These are phyloP conservation scores for Lypha dubia DNA, from an alignment of 2,888 invertebrate species.

Conservation along the genomic window DNA sequence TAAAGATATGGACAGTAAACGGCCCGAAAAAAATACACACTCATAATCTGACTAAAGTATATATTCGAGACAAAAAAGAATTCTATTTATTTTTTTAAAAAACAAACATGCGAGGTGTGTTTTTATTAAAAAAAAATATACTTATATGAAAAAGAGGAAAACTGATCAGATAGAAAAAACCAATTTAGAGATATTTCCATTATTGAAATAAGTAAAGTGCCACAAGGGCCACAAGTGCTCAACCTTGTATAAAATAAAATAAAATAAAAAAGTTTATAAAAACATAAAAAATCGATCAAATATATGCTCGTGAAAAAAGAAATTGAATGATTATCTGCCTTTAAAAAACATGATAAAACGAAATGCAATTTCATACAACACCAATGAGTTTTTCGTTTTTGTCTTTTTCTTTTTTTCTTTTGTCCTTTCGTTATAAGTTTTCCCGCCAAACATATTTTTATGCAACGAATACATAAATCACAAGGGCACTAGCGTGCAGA, in stretches of 20 bases:
- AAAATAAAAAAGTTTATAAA: neutral
- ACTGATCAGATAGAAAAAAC: no score
- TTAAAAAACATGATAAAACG: slow-evolving; percentile 13
- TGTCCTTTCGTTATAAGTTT: neutral
- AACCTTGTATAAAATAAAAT: neutral
- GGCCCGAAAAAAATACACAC: neutral
- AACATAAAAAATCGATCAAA: neutral
- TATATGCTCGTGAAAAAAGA: neutral
- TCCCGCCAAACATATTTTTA: neutral
- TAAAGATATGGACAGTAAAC: neutral
- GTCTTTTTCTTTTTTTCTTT: neutral
- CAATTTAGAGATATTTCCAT: no score
- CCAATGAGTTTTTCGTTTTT: slow-evolving; percentile 8
- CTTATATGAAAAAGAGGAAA: no score
- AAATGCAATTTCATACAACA: slow-evolving; percentile 29
- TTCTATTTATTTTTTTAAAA: neutral
- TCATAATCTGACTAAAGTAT: neutral
- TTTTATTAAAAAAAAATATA: neutral
- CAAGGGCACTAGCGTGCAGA: slow-evolving; percentile 9
- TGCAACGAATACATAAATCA: slow-evolving; percentile 17
- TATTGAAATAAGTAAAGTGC: no score
- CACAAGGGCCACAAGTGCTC: neutral
- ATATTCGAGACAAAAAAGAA: neutral
- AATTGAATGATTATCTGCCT: slow-evolving; percentile 61
- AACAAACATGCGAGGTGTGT: neutral